Base-by-base conservation (phyloP, 2,888 invertebrate species). In the Dione vanillae region DNA sequence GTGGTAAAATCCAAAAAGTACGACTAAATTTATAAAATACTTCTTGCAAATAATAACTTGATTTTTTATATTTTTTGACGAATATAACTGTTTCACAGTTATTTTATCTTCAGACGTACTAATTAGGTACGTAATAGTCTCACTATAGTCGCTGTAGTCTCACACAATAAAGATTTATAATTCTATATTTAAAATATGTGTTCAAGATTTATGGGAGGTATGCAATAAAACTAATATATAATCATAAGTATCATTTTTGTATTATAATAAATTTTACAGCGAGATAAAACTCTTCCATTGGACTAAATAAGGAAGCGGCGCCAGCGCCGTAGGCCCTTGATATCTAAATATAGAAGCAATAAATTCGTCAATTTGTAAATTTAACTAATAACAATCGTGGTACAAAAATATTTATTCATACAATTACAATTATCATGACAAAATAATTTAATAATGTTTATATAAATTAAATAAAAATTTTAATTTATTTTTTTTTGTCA, bases 211-310 rank as follows among this genome's bases (percentile, higher is more conserved):
- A 59, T 65, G 61, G 45, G 65, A 66, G 40, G 58, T 43, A 67
- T 47, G 20, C 79, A 90, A 85, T 87, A 75, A 90, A 90, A 90
- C 74, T 77, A 82, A 12, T 45, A 1, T 66, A 76, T 76, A 72
- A 77, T 83, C 82, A 81, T 81, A 84, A 79, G 80, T 80, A 81
- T 77, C 79, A 76, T 83, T 79, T 81, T 78, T 96, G n/a, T 95
- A 88, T 95, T 96, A 82, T 94, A 71, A 70, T 70, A 85, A 95
- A 71, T 91, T 92, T 27, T 95, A 85, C 79, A 95, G 95, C 83
- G 95, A 95, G 80, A 77, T 80, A 83, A 76, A 75, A 78, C 94
- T 95, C 77, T 95, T 95, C 85, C 94, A 94, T 95, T 95, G 74
- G 95, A 96, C 86, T 96, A 95, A 72, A 69, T 35, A 16, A 56